Conservation (phyloP, 2,888 invertebrate species). For the Ectemnius cavifrons region DNA sequence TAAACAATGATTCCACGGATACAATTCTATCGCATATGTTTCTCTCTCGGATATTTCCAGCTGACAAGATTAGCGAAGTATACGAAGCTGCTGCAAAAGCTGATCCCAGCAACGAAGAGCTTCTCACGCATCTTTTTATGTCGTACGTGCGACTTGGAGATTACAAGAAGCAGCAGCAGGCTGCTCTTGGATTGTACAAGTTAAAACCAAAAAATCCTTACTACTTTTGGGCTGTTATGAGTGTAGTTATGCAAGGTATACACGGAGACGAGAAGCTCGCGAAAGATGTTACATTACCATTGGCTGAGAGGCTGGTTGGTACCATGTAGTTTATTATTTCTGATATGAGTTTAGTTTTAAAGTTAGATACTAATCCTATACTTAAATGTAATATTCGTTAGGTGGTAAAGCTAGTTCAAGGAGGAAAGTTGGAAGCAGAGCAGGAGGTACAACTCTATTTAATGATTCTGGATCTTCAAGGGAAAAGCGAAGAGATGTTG, state of each 20-base stretch:
- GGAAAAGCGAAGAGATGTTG: constrained; percentile 90
- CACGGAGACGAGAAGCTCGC: constrained; percentile 77
- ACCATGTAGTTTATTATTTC: constrained; percentile 5
- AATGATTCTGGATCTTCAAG: constrained; percentile 89
- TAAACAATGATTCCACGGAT: too few relatives aligned
- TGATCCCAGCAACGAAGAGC: constrained; percentile 93
- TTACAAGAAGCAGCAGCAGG: constrained; percentile 93
- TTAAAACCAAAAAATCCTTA: constrained; percentile 96
- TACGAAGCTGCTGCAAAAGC: constrained; percentile 93
- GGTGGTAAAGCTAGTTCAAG: constrained; percentile 86
- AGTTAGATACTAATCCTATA: constrained; percentile 1
- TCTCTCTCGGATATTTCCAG: constrained; percentile 78
- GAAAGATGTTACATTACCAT: constrained; percentile 85
- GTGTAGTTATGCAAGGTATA: constrained; percentile 93
- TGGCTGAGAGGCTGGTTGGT: constrained; percentile 96
- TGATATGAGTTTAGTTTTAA: background rate
- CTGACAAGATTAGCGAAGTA: constrained; percentile 91
- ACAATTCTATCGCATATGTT: too few relatives aligned
- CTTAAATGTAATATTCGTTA: constrained; percentile 35
- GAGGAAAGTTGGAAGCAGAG: constrained; percentile 94
- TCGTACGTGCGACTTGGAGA: constrained; percentile 94
- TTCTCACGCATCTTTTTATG: constrained; percentile 96
- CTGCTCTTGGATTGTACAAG: constrained; percentile 94
- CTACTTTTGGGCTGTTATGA: constrained; percentile 99
- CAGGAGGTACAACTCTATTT: constrained; percentile 95